These are phyloP conservation scores for Vidua chalybeata DNA, from an alignment of 2,113 vertebrate genomes.

Conservation along the genomic window DNA sequence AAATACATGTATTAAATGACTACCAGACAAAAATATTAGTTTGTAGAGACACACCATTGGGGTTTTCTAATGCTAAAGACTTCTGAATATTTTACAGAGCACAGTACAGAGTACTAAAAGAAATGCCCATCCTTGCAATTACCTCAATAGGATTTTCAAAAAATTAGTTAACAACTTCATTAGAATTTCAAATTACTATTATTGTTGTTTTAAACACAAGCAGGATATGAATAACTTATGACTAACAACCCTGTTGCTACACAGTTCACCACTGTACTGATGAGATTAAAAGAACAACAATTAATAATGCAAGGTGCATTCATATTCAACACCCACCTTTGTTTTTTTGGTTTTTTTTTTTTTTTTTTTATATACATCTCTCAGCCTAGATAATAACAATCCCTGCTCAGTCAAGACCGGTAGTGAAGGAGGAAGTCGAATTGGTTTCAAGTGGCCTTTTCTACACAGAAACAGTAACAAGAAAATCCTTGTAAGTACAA, in stretches of 20 bases:
- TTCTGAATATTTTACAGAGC: background rate
- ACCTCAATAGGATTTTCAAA: background rate
- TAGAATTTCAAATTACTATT: background rate
- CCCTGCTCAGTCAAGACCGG: background rate
- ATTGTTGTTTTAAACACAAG: background rate
- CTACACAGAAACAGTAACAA: background rate
- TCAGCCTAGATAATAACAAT: background rate
- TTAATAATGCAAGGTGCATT: background rate
- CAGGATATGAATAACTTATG: conserved; percentile 17
- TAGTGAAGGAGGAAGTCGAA: background rate
- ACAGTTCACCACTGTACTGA: background rate
- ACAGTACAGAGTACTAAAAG: background rate
- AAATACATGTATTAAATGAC: background rate
- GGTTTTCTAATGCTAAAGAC: background rate
- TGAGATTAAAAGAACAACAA: background rate
- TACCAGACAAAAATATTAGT: background rate
- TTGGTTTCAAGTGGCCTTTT: background rate
- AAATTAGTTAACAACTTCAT: background rate
- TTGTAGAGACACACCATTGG: background rate
- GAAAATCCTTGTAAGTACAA: background rate
- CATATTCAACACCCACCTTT: background rate
- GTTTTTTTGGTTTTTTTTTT: accelerated
- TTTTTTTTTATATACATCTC: background rate
- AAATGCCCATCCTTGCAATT: background rate
- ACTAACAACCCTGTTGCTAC: background rate